Conservation (phyloP, 2,888 invertebrate genomes). For the Agrilus biguttatus region DNA sequence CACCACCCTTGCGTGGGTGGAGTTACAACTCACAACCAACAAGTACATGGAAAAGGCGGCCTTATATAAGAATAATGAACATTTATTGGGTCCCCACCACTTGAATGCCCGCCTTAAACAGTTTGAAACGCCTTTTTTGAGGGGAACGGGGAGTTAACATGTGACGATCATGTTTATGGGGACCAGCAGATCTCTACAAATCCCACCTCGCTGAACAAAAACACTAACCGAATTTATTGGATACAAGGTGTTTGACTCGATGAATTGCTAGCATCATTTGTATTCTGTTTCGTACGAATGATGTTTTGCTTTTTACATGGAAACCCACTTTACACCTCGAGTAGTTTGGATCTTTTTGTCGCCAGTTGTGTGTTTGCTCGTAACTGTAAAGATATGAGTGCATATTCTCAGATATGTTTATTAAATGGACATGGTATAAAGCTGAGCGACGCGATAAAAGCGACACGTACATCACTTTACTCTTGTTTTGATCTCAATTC, state of each 20-base stretch:
- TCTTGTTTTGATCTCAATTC: too few species aligned
- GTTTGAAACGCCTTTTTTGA: constrained; percentile 13
- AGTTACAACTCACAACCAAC: constrained; percentile 17
- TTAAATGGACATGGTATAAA: constrained; percentile 31
- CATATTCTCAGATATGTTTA: constrained; percentile 31
- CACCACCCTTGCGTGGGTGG: constrained; percentile 21
- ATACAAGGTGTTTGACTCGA: constrained; percentile 36
- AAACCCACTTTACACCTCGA: constrained; percentile 33
- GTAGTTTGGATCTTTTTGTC: constrained; percentile 26
- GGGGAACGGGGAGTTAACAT: constrained; percentile 23
- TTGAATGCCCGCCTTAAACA: constrained; percentile 9
- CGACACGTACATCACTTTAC: too few species aligned
- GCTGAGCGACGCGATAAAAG: constrained; percentile 18
- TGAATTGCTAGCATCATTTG: constrained; percentile 35
- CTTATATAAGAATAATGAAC: constrained; percentile 10
- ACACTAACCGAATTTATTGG: constrained; percentile 36
- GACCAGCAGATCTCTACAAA: constrained; percentile 33
- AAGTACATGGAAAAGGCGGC: constrained; percentile 26
- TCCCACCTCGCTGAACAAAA: constrained; percentile 33
- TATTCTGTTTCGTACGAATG: constrained; percentile 34
- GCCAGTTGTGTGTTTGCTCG: constrained; percentile 21
- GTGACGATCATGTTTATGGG: constrained; percentile 34
- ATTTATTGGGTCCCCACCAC: constrained; percentile 22
- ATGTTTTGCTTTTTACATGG: constrained; percentile 33
- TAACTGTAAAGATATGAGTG: constrained; percentile 25